Conservation (phyloP, 2,113 vertebrate species). For the Pedetes capensis region DNA sequence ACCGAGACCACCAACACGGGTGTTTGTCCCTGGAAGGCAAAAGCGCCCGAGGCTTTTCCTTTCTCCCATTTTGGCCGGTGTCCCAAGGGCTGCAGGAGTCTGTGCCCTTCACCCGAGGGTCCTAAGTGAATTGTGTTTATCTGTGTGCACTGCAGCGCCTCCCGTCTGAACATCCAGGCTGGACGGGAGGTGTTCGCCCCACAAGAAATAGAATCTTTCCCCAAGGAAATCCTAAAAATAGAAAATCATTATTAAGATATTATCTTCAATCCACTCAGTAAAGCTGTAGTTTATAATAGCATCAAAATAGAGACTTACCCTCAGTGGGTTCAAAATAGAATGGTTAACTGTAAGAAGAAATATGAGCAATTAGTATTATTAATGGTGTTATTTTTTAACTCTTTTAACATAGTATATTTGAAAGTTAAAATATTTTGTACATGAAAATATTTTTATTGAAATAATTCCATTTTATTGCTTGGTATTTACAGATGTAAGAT, state of each 20-base stretch:
- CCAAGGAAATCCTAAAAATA: constrained; percentile 57
- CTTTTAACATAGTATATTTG: background rate
- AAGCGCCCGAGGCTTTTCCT: no score
- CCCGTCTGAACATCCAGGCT: no score
- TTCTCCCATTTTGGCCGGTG: no score
- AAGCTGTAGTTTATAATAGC: constrained; percentile 12
- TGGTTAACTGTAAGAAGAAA: constrained; percentile 60
- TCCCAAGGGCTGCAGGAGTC: no score
- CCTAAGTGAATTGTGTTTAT: no score
- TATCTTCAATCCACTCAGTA: background rate
- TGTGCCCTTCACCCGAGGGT: no score
- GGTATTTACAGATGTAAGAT: background rate
- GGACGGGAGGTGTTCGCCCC: no score
- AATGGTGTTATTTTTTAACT: background rate
- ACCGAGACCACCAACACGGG: no score
- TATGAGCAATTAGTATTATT: background rate
- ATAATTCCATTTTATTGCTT: constrained; percentile 14
- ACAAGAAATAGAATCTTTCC: constrained; percentile 70
- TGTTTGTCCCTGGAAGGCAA: no score
- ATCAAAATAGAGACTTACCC: constrained; percentile 56
- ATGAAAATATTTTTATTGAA: constrained; percentile 1
- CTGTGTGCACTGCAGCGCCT: no score
- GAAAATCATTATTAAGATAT: background rate
- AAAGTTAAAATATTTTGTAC: constrained; percentile 20
- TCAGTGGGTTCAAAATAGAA: constrained; percentile 64